Evolutionary conservation across 2,888 invertebrate genomes (phyloP).

Genomic region (Amphipoea oculea): DNA sequence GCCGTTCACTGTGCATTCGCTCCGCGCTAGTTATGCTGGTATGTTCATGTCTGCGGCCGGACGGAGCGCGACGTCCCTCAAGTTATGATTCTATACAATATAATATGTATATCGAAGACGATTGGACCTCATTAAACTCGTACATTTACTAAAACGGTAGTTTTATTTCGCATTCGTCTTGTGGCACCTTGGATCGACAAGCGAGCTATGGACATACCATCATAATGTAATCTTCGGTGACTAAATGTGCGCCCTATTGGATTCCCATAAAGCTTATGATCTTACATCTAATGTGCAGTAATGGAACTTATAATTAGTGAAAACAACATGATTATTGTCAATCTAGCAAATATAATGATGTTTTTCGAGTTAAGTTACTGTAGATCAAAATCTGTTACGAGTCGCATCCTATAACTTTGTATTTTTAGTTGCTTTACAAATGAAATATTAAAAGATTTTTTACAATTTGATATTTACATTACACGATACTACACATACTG

Average conservation of each 20-base stretch:
- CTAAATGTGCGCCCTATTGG: constrained; percentile 64
- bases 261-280: constrained; percentile 63
- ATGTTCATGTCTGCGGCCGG: constrained; percentile 84
- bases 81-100: constrained; percentile 39
- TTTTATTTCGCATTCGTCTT: constrained; percentile 83
- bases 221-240: constrained; percentile 78
- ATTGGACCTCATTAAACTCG: constrained; percentile 88
- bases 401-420: constrained; percentile 72
- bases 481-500: constrained; percentile 59
- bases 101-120: constrained; percentile 82
- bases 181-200: constrained; percentile 71
- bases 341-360: constrained; percentile 62
- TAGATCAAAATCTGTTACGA: constrained; percentile 78
- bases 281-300: constrained; percentile 61
- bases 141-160: constrained; percentile 84
- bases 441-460: constrained; percentile 68
- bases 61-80: constrained; percentile 56
- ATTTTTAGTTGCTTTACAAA: constrained; percentile 73
- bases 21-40: constrained; percentile 83
- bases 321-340: constrained; percentile 59
- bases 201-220: constrained; percentile 86
- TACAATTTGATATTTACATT: constrained; percentile 71
- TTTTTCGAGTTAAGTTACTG: constrained; percentile 70
- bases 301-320: constrained; percentile 63
- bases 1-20: constrained; percentile 66